Base-by-base conservation (phyloP, 2,113 vertebrate genomes). In the Calidris pugnax region DNA sequence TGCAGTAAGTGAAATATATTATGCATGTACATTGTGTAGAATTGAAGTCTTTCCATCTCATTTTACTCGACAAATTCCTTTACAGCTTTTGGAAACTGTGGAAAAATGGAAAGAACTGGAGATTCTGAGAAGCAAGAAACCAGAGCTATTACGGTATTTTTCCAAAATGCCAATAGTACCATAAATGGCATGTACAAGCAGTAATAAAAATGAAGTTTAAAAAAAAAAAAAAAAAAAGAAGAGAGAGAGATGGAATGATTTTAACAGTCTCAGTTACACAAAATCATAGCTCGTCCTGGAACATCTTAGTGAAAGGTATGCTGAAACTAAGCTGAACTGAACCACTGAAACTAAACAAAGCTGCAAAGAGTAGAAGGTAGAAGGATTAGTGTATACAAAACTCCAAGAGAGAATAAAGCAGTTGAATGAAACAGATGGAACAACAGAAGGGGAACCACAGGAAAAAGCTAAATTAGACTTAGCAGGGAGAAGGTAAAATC, bases 391-490 rank as follows among this genome's bases (percentile, higher is more conserved):
- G 28, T 53, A 53, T 9, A 80, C 27, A 62, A 84, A 89, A 50
- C 60, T 91, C 50, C n/a, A 93, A 87, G 64, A 92, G 51, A 85
- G 16, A 87, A 83, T 74, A 91, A 97, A 87, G 84, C 89, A 78
- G 59, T 64, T 85, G 66, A 91, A 60, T 18, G 48, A 64, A 93
- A 84, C 94, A 97, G 95, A 96, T 96, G 96, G 93, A 68, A 87
- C 85, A 85, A 87, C 91, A 97, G 95, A 97, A 96, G 87, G 94
- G 57, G 63, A 97, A 86, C 68, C 86, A 81, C 72, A 84, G 64
- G 93, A 97, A 96, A 94, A 95, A 45, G 37, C 55, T 88, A 94
- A 93, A 89, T 91, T 72, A 96, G 89, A 87, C 41, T 79, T 76
- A 53, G 51, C 45, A 72, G 50, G 53, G n/a, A 95, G 68, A 88